Percentiles rank a stretch among this genome's conserved stretches.
phyloP scores from a whole-genome alignment of 2,888 invertebrate genomes.

The Sinodicranocentrus sp. region DNA sequence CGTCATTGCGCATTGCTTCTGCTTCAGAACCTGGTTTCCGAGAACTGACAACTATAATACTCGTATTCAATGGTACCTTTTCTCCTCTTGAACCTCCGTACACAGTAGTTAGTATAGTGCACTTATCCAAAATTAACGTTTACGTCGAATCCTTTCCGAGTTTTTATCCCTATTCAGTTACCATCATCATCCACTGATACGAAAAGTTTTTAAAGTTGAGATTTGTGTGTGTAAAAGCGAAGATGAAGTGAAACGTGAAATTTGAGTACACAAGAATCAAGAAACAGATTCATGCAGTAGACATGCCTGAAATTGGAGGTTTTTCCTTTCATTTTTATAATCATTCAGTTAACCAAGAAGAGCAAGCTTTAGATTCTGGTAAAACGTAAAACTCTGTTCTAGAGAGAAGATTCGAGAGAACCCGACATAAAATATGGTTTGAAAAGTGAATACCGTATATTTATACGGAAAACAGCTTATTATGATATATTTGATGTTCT shows the following conservation, averaged over 20 bases:
- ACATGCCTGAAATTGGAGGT: constrained; percentile 43
- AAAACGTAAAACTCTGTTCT: constrained; percentile 5
- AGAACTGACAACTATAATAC: neutral
- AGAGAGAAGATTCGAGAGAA: neutral
- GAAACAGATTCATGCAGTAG: neutral
- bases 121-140: constrained; percentile 6
- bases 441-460: neutral
- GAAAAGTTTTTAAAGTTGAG: neutral
- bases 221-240: neutral
- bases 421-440: neutral
- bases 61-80: no score
- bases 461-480: neutral
- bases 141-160: neutral
- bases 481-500: constrained; percentile 53
- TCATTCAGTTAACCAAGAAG: neutral
- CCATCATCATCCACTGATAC: neutral
- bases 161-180: neutral
- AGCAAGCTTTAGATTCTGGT: neutral
- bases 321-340: constrained; percentile 25
- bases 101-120: neutral
- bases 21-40: neutral
- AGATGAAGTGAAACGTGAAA: constrained; percentile 37
- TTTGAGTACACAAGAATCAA: constrained; percentile 34
- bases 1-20: neutral
- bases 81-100: neutral